Conservation (phyloP, 2,888 invertebrate genomes). For the Allophyes oxyacanthae region DNA sequence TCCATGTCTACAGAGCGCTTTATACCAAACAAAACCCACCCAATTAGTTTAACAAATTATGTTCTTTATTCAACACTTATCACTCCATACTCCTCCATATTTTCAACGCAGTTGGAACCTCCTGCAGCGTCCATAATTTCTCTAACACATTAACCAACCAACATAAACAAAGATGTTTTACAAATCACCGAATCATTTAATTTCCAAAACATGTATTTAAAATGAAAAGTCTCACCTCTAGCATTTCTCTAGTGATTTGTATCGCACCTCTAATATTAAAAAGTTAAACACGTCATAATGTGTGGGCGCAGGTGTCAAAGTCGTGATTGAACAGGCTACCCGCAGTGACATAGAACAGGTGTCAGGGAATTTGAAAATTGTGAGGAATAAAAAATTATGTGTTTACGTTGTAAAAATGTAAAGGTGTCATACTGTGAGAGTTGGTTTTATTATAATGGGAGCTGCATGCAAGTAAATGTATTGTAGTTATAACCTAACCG, state of each 20-base stretch:
- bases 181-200: conserved; percentile 38
- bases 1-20: too few species aligned
- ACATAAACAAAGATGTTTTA: conserved; percentile 38
- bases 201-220: conserved; percentile 28
- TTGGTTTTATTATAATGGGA: too few species aligned
- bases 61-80: conserved; percentile 1
- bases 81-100: conserved; percentile 4
- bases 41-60: conserved; percentile 20
- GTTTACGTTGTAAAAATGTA: conserved; percentile 7
- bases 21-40: neutral
- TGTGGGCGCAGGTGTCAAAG: conserved; percentile 42
- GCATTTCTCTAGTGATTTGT: conserved; percentile 57
- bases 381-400: conserved; percentile 6
- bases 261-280: conserved; percentile 52
- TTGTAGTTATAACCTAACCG: too few species aligned
- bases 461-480: too few species aligned
- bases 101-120: conserved; percentile 18
- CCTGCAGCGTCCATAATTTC: conserved; percentile 28
- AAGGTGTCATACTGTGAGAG: neutral
- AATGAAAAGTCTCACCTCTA: conserved; percentile 31
- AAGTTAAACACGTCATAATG: conserved; percentile 32
- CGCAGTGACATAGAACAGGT: conserved; percentile 26
- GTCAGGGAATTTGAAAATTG: conserved; percentile 1
- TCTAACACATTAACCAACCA: conserved; percentile 22
- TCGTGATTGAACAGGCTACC: conserved; percentile 56